Base-by-base conservation (phyloP, 2,888 invertebrate species). In the Perizoma flavofasciatum region DNA sequence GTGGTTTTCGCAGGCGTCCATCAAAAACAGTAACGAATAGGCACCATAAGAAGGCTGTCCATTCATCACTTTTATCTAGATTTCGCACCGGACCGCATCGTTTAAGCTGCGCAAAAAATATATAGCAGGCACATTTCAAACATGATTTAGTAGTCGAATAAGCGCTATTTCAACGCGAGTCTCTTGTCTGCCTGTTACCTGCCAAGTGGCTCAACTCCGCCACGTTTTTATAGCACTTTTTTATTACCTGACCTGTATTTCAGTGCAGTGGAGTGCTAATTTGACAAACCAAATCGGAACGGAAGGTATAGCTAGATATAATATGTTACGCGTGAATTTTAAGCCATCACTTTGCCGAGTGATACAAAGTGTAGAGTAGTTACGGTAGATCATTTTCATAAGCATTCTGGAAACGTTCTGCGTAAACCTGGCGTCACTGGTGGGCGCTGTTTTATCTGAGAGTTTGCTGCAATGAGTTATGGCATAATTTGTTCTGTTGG, bases 61-160 rank as follows among this genome's bases (percentile, higher is more conserved):
- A 85, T 86, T 85, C 81, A 86, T 86, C 85, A 85, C 78, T 75
- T 82, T 84, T 85, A 85, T 85, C 85, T 84, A 82, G 85, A 85
- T 85, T 81, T 79, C 74, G 69, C 79, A 72, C 77, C 71, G 79
- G 75, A 78, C 81, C 82, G 78, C 82, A 81, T 83, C 84, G 79
- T 85, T 85, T 82, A 78, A n/a, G n/a, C 77, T 68, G 71, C 65
- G 66, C 70, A 71, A 77, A 82, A 78, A 84, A 80, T 79, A 79
- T 81, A 80, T 79, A 81, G 75, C 74, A n/a, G 72, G 66, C 71
- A 76, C 75, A 77, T 80, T 80, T 78, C 73, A 78, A 79, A 77
- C 64, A 72, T 72, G 72, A 75, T 78, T 76, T 74, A 77, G 65
- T 71, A 68, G 67, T 65, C 61, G 59, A 66, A 58, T 67, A 62